phyloP scores from a whole-genome alignment of 2,113 vertebrate species.

The Embiotoca jacksoni region DNA sequence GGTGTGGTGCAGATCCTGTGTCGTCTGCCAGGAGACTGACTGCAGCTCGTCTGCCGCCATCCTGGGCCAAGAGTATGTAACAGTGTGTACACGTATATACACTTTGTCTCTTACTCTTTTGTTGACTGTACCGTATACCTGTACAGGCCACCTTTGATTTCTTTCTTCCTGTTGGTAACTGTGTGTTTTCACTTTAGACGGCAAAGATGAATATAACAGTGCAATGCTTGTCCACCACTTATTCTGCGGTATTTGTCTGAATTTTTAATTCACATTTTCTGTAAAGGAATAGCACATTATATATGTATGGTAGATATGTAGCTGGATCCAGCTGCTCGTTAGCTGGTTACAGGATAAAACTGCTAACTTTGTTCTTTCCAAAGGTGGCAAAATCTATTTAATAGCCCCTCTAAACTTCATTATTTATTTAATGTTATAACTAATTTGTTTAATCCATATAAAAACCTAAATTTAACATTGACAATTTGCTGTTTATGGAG shows the following conservation, averaged over 20 bases:
- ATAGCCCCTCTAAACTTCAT: not conserved
- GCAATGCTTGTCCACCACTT: not conserved
- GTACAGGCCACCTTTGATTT: conserved; percentile 4
- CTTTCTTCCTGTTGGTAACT: not conserved
- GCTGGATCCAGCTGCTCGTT: not conserved
- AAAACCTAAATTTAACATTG: not conserved
- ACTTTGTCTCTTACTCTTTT: conserved; percentile 40
- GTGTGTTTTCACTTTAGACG: conserved; percentile 1
- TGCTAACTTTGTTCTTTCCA: not conserved
- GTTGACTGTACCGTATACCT: conserved; percentile 30
- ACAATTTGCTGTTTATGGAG: conserved; percentile 14
- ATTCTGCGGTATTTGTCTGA: not conserved
- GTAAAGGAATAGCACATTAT: not conserved
- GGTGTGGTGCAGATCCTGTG: conserved; percentile 64
- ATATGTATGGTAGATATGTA: not conserved
- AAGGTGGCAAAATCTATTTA: not conserved
- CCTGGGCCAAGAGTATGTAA: conserved; percentile 61
- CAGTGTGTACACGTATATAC: conserved; percentile 43
- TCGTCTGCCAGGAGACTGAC: conserved; percentile 77
- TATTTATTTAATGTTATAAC: not conserved
- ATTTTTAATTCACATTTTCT: not conserved
- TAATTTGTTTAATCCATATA: not conserved
- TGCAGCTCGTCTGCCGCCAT: conserved; percentile 74
- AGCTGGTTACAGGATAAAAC: not conserved
- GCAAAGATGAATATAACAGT: not conserved